Conservation (phyloP, 2,888 invertebrate species). For the Leptura quadrifasciata region DNA sequence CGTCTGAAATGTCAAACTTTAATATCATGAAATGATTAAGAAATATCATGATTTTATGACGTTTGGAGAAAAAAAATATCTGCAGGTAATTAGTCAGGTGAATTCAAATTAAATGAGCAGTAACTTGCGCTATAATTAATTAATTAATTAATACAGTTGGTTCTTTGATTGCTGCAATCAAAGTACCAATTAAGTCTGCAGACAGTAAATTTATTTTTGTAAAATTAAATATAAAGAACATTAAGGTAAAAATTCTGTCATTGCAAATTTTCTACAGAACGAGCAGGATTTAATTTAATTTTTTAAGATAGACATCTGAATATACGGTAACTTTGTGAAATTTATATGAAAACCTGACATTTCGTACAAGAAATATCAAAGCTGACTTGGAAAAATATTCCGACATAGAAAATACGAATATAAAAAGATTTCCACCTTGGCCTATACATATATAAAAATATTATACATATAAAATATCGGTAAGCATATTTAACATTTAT, state of each 20-base stretch:
- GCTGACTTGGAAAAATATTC: slow-evolving; percentile 21
- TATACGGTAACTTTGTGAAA: background rate
- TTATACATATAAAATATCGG: background rate
- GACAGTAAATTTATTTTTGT: too few relatives aligned
- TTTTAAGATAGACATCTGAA: background rate
- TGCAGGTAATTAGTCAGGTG: too few relatives aligned
- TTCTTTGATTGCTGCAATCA: too few relatives aligned
- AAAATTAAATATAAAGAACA: too few relatives aligned
- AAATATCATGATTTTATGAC: too few relatives aligned
- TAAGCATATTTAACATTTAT: background rate
- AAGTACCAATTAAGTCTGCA: too few relatives aligned
- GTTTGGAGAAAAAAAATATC: too few relatives aligned
- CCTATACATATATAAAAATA: slow-evolving; percentile 8
- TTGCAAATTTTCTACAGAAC: background rate
- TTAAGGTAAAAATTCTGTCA: background rate
- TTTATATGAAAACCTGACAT: slow-evolving; percentile 3
- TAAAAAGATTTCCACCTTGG: slow-evolving; percentile 9
- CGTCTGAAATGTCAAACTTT: too few relatives aligned
- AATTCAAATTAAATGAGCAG: too few relatives aligned
- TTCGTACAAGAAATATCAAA: slow-evolving; percentile 9
- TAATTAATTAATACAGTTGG: too few relatives aligned
- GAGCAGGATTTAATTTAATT: slow-evolving; percentile 2
- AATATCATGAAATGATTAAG: too few relatives aligned
- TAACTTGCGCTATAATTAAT: too few relatives aligned
- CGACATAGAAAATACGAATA: background rate